Evolutionary conservation across 2,797 vertebrate species (phyloP).

Genomic region (Lindbergichthys nudifrons): DNA sequence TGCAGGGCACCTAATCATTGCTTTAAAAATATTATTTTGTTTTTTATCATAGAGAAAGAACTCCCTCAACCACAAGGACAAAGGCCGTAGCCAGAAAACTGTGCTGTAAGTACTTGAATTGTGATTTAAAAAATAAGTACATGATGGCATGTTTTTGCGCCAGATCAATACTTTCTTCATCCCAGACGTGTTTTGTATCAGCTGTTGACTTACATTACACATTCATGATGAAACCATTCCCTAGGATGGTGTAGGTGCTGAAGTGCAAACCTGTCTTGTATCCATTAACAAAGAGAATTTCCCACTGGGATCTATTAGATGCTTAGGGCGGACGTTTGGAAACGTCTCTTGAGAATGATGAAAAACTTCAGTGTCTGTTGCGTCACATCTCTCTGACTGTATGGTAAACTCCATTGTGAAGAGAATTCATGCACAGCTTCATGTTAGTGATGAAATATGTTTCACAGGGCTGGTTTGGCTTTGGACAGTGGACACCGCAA

Average conservation of each 20-base stretch:
- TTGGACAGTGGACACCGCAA: constrained; percentile 97
- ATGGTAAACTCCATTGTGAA: constrained; percentile 3
- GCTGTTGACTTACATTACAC: constrained; percentile 30
- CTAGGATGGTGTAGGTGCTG: constrained; percentile 38
- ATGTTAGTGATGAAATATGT: constrained; percentile 2
- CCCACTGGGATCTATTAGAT: constrained; percentile 78
- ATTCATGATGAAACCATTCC: constrained; percentile 81
- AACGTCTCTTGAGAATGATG: constrained; percentile 54
- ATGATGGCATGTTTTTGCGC: neutral
- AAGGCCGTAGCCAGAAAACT: constrained; percentile 98
- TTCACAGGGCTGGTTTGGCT: constrained; percentile 95
- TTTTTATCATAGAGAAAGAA: constrained; percentile 90
- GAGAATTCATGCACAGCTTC: neutral
- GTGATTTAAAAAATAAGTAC: too few relatives aligned
- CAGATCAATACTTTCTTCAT: neutral
- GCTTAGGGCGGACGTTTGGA: constrained; percentile 27
- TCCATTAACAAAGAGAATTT: constrained; percentile 68
- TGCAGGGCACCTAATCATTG: neutral
- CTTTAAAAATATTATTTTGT: neutral
- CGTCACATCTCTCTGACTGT: constrained; percentile 61
- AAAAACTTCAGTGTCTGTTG: constrained; percentile 66
- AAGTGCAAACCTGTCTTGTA: constrained; percentile 41
- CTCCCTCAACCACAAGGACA: constrained; percentile 97
- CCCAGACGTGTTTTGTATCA: neutral
- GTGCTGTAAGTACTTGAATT: constrained; percentile 88